phyloP scores from a whole-genome alignment of 2,797 vertebrate genomes.

The Phaenicophaeus curvirostris region DNA sequence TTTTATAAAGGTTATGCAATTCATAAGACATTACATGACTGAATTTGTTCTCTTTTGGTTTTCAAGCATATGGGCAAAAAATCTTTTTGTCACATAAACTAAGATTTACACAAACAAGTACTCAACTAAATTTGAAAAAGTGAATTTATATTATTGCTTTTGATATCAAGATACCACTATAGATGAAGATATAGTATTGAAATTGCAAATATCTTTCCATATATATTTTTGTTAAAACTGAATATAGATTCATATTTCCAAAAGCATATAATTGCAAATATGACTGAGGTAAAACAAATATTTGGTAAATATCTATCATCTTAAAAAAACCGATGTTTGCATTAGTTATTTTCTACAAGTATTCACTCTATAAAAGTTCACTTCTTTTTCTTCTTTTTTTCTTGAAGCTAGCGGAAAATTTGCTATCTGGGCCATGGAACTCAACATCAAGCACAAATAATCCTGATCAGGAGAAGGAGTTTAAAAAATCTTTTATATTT shows the following conservation, averaged over 20 bases:
- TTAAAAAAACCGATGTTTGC: neutral
- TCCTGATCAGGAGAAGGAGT: neutral
- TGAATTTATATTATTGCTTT: neutral
- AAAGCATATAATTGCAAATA: neutral
- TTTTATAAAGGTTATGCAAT: neutral
- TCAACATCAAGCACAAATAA: neutral
- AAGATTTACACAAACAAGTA: neutral
- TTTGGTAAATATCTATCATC: neutral
- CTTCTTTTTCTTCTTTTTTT: neutral
- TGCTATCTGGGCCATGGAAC: neutral
- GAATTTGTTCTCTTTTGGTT: neutral
- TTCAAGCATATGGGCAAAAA: neutral
- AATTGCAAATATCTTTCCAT: neutral
- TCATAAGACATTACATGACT: neutral
- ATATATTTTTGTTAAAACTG: neutral
- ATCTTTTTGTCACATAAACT: neutral
- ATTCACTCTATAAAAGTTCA: neutral
- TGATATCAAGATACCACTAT: neutral
- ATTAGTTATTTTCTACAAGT: neutral
- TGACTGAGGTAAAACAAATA: neutral
- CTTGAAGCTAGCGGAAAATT: neutral
- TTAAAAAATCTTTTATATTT: neutral
- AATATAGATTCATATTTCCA: neutral
- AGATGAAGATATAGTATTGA: neutral
- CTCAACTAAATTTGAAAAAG: neutral